phyloP scores from a whole-genome alignment of 2,888 invertebrate species.

The Diarsia rubi region DNA sequence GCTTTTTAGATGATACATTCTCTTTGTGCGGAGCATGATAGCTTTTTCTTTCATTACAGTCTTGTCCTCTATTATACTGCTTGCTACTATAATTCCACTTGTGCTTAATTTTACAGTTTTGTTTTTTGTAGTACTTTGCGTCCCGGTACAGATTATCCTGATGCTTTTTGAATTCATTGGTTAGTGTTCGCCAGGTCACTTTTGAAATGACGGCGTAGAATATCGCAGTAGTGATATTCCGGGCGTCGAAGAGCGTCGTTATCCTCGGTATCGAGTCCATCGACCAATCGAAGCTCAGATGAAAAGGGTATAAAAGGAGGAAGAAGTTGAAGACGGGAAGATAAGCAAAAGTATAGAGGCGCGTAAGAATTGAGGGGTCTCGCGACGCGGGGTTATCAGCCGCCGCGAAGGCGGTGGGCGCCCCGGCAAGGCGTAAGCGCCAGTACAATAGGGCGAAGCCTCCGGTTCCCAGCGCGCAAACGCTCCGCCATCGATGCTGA shows the following conservation, averaged over 20 bases:
- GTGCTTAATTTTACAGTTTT: constrained; percentile 84
- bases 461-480: constrained; percentile 93
- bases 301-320: constrained; percentile 96
- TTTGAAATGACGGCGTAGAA: constrained; percentile 93
- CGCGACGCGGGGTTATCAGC: constrained; percentile 99
- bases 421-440: constrained; percentile 94
- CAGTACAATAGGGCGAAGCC: constrained; percentile 93
- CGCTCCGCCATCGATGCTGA: constrained; percentile 93
- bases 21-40: constrained; percentile 84
- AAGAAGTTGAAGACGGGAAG: constrained; percentile 97
- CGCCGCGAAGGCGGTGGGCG: constrained; percentile 95
- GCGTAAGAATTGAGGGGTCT: constrained; percentile 94
- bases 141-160: constrained; percentile 80
- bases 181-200: constrained; percentile 83
- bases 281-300: constrained; percentile 99
- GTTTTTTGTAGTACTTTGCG: constrained; percentile 84
- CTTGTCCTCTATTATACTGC: constrained; percentile 83
- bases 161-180: constrained; percentile 82
- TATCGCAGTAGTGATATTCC: constrained; percentile 94
- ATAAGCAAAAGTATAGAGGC: constrained; percentile 97
- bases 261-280: constrained; percentile 99
- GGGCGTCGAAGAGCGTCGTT: constrained; percentile 93
- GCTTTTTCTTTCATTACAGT: constrained; percentile 84
- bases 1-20: constrained; percentile 82
- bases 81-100: constrained; percentile 87